These are phyloP conservation scores for Wasmannia auropunctata DNA, from an alignment of 1,140 invertebrate genomes.

Conservation along the genomic window DNA sequence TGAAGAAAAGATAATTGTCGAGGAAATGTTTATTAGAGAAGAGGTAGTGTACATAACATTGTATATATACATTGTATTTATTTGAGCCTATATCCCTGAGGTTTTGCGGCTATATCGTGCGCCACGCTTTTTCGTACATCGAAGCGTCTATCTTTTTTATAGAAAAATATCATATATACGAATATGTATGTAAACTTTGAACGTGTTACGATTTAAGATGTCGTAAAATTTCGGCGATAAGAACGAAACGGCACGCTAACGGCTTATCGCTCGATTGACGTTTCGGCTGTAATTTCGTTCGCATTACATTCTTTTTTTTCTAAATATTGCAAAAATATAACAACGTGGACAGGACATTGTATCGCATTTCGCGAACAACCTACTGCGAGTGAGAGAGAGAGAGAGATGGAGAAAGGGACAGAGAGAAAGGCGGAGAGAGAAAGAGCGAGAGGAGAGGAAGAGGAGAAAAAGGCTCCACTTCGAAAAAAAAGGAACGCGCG, in stretches of 20 bases:
- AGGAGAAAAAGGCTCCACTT: neutral
- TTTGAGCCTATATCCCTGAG: neutral
- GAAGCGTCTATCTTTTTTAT: neutral
- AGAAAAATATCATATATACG: neutral
- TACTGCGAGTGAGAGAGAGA: neutral
- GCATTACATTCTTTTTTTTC: neutral
- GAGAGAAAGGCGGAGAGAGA: neutral
- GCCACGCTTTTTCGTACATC: neutral
- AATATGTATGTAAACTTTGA: neutral
- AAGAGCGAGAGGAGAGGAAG: neutral
- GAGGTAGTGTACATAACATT: neutral
- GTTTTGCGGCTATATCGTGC: neutral
- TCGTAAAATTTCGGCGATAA: constrained; percentile 39
- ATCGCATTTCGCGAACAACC: neutral
- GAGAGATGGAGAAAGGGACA: neutral
- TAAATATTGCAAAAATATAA: neutral
- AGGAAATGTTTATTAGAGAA: neutral
- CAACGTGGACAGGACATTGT: neutral
- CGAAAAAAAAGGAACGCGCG: constrained; percentile 15
- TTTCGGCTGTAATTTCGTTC: neutral
- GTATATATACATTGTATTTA: neutral
- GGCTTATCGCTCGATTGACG: neutral
- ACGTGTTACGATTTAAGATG: neutral
- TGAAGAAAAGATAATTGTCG: neutral
- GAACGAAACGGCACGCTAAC: neutral